phyloP scores from a whole-genome alignment of 1,140 invertebrate genomes.

The Brachionus asplanchnoidis region DNA sequence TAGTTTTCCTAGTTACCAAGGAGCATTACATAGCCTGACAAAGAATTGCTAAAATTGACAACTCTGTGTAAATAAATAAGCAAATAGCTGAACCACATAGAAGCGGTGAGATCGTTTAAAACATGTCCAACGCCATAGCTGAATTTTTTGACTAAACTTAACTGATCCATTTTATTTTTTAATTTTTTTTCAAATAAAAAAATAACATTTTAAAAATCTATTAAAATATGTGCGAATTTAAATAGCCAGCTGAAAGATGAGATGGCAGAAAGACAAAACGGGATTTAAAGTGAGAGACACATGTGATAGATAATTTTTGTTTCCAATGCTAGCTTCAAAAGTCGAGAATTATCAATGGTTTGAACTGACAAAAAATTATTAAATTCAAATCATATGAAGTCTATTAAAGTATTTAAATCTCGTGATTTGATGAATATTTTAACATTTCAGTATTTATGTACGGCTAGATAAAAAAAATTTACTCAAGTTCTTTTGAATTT shows the following conservation, averaged over 20 bases:
- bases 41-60: conserved; percentile 65
- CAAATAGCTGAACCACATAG: conserved; percentile 96
- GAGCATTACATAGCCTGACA: conserved; percentile 74
- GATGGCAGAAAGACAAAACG: background rate
- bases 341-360: background rate
- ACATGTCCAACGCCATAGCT: conserved; percentile 77
- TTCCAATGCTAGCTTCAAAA: background rate
- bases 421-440: background rate
- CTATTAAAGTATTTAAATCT: background rate
- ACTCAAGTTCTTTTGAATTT: background rate
- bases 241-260: background rate
- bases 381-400: background rate
- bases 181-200: background rate
- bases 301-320: background rate
- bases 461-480: background rate
- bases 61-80: conserved; percentile 84
- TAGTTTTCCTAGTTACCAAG: conserved; percentile 66
- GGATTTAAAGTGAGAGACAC: background rate
- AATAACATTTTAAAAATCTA: background rate
- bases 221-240: background rate
- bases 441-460: background rate
- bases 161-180: conserved; percentile 11
- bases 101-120: conserved; percentile 87
- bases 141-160: conserved; percentile 47
- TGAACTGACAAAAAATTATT: background rate